phyloP scores from a whole-genome alignment of 2,888 invertebrate species.

The Ceriagrion tenellum region DNA sequence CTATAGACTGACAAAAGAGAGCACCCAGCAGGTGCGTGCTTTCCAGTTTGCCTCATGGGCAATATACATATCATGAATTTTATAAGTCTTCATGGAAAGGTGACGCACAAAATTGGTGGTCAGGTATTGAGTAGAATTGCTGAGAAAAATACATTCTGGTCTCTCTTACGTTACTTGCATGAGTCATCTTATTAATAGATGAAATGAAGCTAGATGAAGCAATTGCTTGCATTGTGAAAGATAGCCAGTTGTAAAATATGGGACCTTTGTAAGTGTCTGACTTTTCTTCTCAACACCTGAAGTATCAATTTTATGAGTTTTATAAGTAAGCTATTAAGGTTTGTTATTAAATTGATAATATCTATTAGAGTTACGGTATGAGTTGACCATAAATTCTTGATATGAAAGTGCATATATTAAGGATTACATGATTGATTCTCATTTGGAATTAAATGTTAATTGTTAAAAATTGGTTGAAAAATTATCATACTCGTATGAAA shows the following conservation, averaged over 20 bases:
- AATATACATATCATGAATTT: slow-evolving; percentile 49
- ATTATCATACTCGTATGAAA: not conserved
- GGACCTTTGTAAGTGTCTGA: not conserved
- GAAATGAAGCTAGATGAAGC: not conserved
- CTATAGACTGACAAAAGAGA: not conserved
- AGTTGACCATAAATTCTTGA: not conserved
- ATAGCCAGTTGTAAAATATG: not conserved
- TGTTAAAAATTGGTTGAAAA: not conserved
- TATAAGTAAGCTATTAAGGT: slow-evolving; percentile 6
- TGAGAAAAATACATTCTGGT: not conserved
- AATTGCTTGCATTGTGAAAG: not conserved
- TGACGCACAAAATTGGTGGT: slow-evolving; percentile 26
- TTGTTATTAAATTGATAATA: slow-evolving; percentile 6
- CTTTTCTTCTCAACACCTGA: slow-evolving; percentile 21
- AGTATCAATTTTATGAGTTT: slow-evolving; percentile 33
- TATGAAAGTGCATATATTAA: not conserved
- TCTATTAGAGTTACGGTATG: not conserved
- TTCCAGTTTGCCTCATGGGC: slow-evolving; percentile 44
- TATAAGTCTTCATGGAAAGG: slow-evolving; percentile 16
- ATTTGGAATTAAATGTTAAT: not conserved
- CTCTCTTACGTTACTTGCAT: not conserved
- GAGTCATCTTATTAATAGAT: not conserved
- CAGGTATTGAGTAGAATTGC: not conserved
- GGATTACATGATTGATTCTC: not conserved
- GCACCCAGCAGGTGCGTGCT: not conserved